Base-by-base conservation (phyloP, 2,888 invertebrate genomes). In the Tubulanus polymorphus region DNA sequence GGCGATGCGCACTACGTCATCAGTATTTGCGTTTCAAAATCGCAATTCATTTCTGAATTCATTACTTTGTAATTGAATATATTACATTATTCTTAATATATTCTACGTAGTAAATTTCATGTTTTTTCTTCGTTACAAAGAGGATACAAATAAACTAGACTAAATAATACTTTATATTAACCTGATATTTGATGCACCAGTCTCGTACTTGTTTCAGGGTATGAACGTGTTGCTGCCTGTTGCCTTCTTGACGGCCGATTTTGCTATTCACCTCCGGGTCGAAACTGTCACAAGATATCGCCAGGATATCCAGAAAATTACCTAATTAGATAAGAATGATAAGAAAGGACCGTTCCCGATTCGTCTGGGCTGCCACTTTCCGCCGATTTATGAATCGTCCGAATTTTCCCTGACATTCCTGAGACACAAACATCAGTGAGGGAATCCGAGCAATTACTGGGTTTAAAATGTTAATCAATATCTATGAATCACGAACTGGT, bases 261-360 rank as follows among this genome's bases (percentile, higher is more conserved):
- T 61, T 59, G 55, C 74, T 71, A 65, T 83, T 83, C 2, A 80
- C 81, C 12, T 79, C 79, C 56, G 81, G 80, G 60, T 78, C 63
- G 64, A 83, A 83, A 15, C 82, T 82, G 68, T 83, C 83, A 63
- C 82, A 82, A 3, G 82, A 83, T 46, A 83, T 74, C 2, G 83
- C 83, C 66, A 83, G 64, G 41, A 83, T 83, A 60, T 83, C 83
- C 35, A 83, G 69, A 65, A 73, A 81, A 48, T 66, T 53, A 3
- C 65, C 66, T 67, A 51, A 2, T 62, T 15, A 25, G n/a, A n/a
- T n/a, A n/a, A n/a, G n/a, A n/a, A n/a, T n/a, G n/a, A n/a, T n/a
- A n/a, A n/a, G n/a, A n/a, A n/a, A n/a, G n/a, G n/a, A n/a, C n/a
- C n/a, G n/a, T n/a, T n/a, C n/a, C n/a, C n/a, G n/a, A n/a, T n/a